A percentile compares a stretch with the other conserved stretches of the same genome.
Evolutionary conservation across 2,797 vertebrate genomes (phyloP).

Genomic region (Ctenosaura bakeri): DNA sequence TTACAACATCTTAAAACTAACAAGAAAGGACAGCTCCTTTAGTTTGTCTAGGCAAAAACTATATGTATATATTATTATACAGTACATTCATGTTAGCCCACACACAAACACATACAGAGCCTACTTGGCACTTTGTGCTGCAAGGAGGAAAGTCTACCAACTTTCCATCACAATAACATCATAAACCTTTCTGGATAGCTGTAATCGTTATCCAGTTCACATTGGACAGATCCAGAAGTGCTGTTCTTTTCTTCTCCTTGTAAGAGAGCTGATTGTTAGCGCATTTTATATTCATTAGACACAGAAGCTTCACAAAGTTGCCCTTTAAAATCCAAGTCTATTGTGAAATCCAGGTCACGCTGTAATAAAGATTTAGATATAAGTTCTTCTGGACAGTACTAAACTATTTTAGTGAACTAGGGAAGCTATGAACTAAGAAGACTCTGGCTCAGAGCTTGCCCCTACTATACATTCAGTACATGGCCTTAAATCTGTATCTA

Average conservation of each 20-base stretch:
- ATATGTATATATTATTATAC: constrained; percentile 64
- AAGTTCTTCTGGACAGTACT: background rate
- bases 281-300: constrained; percentile 98
- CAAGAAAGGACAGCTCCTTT: constrained; percentile 60
- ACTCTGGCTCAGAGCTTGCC: background rate
- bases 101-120: constrained; percentile 28
- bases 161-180: constrained; percentile 67
- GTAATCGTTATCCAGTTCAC: constrained; percentile 70
- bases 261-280: constrained; percentile 79
- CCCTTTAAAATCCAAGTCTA: constrained; percentile 98
- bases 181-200: constrained; percentile 57
- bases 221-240: constrained; percentile 69
- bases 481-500: background rate
- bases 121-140: constrained; percentile 60
- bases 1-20: constrained; percentile 66
- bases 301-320: constrained; percentile 96
- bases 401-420: background rate
- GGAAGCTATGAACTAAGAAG: background rate
- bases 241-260: constrained; percentile 63
- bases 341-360: constrained; percentile 97
- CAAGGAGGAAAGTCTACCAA: constrained; percentile 58
- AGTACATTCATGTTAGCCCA: constrained; percentile 64
- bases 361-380: constrained; percentile 75
- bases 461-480: background rate
- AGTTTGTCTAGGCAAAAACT: constrained; percentile 69